These are phyloP conservation scores for Vannuccia rotundouncinata DNA, from an alignment of 2,888 invertebrate genomes.

Conservation along the genomic window DNA sequence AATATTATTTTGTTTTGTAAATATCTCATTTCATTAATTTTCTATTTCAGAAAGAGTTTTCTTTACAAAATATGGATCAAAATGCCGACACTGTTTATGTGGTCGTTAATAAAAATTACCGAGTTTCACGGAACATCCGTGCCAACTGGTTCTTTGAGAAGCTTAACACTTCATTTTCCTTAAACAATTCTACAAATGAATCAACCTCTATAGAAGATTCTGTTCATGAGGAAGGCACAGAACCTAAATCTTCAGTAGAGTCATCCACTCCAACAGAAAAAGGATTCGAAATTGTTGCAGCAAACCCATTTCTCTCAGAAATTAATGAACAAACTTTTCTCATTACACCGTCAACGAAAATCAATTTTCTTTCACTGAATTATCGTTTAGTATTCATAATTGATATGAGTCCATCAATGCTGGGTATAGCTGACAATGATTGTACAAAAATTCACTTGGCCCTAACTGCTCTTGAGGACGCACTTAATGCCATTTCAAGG, in stretches of 20 bases:
- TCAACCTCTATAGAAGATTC: slow-evolving; percentile 47
- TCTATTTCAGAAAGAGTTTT: too few relatives aligned
- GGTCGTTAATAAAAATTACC: slow-evolving; percentile 66
- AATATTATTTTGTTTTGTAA: too few relatives aligned
- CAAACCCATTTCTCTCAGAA: neutral
- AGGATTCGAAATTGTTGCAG: neutral
- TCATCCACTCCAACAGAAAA: neutral
- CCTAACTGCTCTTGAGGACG: neutral
- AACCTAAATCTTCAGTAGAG: slow-evolving; percentile 27
- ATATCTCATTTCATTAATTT: too few relatives aligned
- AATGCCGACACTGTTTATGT: slow-evolving; percentile 57
- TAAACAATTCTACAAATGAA: slow-evolving; percentile 49
- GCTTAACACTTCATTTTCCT: slow-evolving; percentile 62
- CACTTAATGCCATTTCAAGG: neutral
- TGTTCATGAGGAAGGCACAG: slow-evolving; percentile 39
- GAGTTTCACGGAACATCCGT: slow-evolving; percentile 68
- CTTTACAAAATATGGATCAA: neutral
- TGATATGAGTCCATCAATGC: slow-evolving; percentile 31
- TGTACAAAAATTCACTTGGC: neutral
- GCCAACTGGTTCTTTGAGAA: slow-evolving; percentile 70
- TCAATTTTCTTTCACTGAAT: neutral
- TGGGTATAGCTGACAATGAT: neutral
- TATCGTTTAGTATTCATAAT: slow-evolving; percentile 21
- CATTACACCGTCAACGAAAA: neutral
- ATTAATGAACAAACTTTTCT: neutral